These are phyloP conservation scores for Oscarella lobularis DNA, from an alignment of 37 sponge, comb jelly and placozoan species.

Conservation along the genomic window DNA sequence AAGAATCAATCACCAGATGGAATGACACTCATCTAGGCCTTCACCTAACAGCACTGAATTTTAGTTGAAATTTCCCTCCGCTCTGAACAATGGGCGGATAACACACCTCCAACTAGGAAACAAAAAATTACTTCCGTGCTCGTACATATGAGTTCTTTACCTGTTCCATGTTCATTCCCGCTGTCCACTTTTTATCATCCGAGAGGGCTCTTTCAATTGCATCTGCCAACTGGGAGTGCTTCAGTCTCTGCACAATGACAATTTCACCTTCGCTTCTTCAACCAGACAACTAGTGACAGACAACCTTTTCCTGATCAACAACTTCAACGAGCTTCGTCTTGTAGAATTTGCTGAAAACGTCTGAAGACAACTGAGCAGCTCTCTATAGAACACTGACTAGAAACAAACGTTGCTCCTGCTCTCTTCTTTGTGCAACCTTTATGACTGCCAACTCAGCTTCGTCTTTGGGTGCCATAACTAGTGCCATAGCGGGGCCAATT, in stretches of 20 bases:
- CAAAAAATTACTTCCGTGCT: too few species aligned
- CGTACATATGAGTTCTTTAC: conserved; percentile 36
- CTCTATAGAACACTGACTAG: conserved; percentile 23
- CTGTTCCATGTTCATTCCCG: conserved; percentile 57
- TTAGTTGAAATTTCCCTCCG: conserved; percentile 77
- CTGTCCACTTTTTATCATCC: conserved; percentile 49
- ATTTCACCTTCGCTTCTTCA: background rate
- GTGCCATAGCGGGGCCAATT: background rate
- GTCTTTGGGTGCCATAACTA: conserved; percentile 66
- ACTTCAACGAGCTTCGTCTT: conserved; percentile 81
- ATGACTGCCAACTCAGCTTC: conserved; percentile 48
- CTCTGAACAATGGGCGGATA: conserved; percentile 93
- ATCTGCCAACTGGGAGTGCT: conserved; percentile 69
- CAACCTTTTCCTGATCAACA: conserved; percentile 80
- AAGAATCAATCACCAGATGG: background rate
- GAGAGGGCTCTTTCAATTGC: conserved; percentile 55
- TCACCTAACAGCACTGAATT: conserved; percentile 81
- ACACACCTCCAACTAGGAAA: conserved; percentile 60
- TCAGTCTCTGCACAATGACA: conserved; percentile 40
- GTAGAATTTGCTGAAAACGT: conserved; percentile 81
- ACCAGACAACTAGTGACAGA: conserved; percentile 11
- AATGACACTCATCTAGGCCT: background rate
- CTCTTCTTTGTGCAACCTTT: conserved; percentile 31
- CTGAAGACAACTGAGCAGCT: conserved; percentile 70
- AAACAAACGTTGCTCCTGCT: conserved; percentile 2